Conservation (phyloP, 2,888 invertebrate species). For the Mamestra brassicae region DNA sequence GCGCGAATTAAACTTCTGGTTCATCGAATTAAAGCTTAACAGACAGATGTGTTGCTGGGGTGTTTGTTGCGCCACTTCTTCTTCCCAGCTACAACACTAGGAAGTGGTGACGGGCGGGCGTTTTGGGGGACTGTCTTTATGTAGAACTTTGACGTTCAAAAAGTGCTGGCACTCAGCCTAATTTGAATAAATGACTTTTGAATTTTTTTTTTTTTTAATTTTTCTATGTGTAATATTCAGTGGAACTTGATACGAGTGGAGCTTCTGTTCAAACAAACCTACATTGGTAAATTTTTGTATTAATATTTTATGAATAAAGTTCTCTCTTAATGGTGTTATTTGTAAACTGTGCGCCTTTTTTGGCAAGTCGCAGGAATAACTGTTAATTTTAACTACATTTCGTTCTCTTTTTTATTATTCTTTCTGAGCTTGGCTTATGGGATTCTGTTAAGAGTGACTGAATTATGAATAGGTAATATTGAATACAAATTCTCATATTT, state of each 20-base stretch:
- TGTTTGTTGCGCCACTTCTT: too few relatives aligned
- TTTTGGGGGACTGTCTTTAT: too few relatives aligned
- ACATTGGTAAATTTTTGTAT: not conserved
- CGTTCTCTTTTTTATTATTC: constrained; percentile 15
- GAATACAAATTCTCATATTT: not conserved
- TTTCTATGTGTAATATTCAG: too few relatives aligned
- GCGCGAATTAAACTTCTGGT: too few relatives aligned
- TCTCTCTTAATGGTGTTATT: constrained; percentile 47
- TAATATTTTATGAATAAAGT: constrained; percentile 40
- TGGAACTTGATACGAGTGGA: not conserved
- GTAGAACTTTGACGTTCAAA: too few relatives aligned
- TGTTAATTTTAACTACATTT: constrained; percentile 27
- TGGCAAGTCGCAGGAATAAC: constrained; percentile 9
- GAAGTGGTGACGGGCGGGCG: too few relatives aligned
- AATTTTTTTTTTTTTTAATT: too few relatives aligned
- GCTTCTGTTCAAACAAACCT: constrained; percentile 22
- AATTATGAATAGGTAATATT: not conserved
- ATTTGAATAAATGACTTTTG: too few relatives aligned
- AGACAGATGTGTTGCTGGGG: too few relatives aligned
- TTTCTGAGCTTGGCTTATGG: not conserved
- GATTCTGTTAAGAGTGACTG: not conserved
- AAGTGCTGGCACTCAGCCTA: too few relatives aligned
- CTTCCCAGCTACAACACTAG: too few relatives aligned
- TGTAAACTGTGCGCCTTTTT: constrained; percentile 42
- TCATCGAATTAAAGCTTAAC: too few relatives aligned